Evolutionary conservation across 2,888 invertebrate genomes (phyloP).

Genomic region (Mystacides longicornis): DNA sequence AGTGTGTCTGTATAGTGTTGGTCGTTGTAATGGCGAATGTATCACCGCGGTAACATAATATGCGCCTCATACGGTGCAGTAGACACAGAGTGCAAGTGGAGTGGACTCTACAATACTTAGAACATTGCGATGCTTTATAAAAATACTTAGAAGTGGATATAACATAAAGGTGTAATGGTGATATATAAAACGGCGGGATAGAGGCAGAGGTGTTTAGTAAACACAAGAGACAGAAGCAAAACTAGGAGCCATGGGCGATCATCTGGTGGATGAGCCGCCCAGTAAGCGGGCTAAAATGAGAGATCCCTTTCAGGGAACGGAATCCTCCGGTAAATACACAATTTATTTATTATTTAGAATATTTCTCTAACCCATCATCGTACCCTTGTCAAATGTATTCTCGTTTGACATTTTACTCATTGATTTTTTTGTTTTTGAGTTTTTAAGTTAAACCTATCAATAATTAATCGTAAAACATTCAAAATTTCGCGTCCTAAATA

Average conservation of each 20-base stretch:
- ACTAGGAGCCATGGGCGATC: constrained; percentile 78
- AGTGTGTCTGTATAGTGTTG: constrained; percentile 62
- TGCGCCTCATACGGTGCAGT: constrained; percentile 70
- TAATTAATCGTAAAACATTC: too few relatives aligned
- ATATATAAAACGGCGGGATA: constrained; percentile 52
- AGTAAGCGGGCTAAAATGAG: constrained; percentile 90
- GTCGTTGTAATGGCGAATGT: constrained; percentile 73
- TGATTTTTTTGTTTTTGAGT: background rate
- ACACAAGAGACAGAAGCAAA: constrained; percentile 33
- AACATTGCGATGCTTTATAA: constrained; percentile 49
- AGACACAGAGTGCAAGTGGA: constrained; percentile 61
- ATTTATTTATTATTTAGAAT: constrained; percentile 25
- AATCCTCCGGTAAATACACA: constrained; percentile 72
- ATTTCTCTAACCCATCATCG: constrained; percentile 17
- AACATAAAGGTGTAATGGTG: constrained; percentile 43
- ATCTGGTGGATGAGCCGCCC: constrained; percentile 91
- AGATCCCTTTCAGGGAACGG: constrained; percentile 75
- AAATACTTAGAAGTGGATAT: constrained; percentile 48
- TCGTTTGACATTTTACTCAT: constrained; percentile 21
- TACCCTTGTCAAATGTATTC: constrained; percentile 12
- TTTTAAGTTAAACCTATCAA: too few relatives aligned
- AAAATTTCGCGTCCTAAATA: too few relatives aligned
- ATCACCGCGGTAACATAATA: constrained; percentile 62
- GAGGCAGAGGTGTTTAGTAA: constrained; percentile 52
- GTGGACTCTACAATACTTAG: constrained; percentile 54